Evolutionary conservation across 2,888 invertebrate species (phyloP).

Genomic region (Amblyjoppa fuscipennis): DNA sequence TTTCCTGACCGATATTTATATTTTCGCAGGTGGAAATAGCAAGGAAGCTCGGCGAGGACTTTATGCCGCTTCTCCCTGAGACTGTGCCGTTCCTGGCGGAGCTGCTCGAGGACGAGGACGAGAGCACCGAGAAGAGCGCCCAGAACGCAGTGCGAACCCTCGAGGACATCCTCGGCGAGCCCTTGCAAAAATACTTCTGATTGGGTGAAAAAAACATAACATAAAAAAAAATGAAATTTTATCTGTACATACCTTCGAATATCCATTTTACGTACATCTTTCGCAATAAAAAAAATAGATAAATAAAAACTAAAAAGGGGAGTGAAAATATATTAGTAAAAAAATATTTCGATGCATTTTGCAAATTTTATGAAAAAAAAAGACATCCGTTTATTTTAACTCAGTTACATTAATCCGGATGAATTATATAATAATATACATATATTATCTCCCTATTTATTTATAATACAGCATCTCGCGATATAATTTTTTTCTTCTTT

Average conservation of each 20-base stretch:
- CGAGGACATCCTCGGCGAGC: constrained; percentile 95
- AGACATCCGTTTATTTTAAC: constrained; percentile 80
- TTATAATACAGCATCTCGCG: constrained; percentile 63
- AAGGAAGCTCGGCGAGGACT: constrained; percentile 94
- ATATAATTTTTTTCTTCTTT: constrained; percentile 49
- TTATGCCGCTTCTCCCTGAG: constrained; percentile 95
- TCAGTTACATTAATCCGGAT: constrained; percentile 78
- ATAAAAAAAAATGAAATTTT: constrained; percentile 56
- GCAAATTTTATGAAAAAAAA: constrained; percentile 67
- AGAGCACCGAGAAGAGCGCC: constrained; percentile 92
- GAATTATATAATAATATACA: constrained; percentile 79
- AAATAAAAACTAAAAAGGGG: not conserved
- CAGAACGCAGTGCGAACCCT: constrained; percentile 93
- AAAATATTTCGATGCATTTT: not conserved
- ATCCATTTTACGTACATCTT: not conserved
- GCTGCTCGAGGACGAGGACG: constrained; percentile 95
- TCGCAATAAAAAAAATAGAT: not conserved
- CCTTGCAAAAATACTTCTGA: constrained; percentile 95
- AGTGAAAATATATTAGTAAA: not conserved
- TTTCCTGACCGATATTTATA: not conserved
- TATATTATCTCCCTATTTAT: constrained; percentile 67
- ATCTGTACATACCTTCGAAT: not conserved
- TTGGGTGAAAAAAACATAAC: constrained; percentile 31
- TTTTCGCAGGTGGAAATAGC: constrained; percentile 89
- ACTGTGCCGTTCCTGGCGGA: constrained; percentile 98